These are phyloP conservation scores for Cistogaster globosa DNA, from an alignment of 2,888 invertebrate species.

Conservation along the genomic window DNA sequence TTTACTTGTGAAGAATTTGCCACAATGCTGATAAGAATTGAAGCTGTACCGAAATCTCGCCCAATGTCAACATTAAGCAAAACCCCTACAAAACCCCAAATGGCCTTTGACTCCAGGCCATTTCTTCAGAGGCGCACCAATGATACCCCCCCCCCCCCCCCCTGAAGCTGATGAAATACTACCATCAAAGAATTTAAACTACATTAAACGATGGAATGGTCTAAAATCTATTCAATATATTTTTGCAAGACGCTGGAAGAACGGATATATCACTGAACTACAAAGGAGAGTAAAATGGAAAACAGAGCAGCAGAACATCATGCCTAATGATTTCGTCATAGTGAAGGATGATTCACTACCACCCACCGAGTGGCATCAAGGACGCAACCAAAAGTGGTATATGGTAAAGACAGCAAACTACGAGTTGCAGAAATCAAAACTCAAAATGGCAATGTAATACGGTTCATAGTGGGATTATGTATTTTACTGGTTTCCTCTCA, in stretches of 20 bases:
- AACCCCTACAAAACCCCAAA: too few species aligned
- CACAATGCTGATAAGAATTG: background rate
- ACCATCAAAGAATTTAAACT: background rate
- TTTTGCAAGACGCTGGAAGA: too few species aligned
- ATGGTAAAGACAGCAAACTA: background rate
- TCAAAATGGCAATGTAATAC: background rate
- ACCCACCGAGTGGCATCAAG: too few species aligned
- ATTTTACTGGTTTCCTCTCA: too few species aligned
- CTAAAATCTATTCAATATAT: background rate
- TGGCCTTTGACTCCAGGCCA: slow-evolving; percentile 6
- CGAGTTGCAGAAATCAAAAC: background rate
- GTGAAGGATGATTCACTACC: background rate
- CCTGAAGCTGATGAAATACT: background rate
- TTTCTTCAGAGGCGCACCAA: background rate
- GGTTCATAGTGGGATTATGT: background rate
- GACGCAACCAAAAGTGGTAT: background rate
- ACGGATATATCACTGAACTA: background rate
- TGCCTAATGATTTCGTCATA: background rate
- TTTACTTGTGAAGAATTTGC: slow-evolving; percentile 51
- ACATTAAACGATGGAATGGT: background rate
- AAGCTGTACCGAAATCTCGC: slow-evolving; percentile 39
- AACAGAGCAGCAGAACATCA: too few species aligned
- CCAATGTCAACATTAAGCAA: too few species aligned
- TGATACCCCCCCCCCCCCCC: background rate
- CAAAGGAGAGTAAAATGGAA: background rate